Evolutionary conservation across 2,113 vertebrate genomes (phyloP).

Genomic region (Heterotilapia buettikoferi): DNA sequence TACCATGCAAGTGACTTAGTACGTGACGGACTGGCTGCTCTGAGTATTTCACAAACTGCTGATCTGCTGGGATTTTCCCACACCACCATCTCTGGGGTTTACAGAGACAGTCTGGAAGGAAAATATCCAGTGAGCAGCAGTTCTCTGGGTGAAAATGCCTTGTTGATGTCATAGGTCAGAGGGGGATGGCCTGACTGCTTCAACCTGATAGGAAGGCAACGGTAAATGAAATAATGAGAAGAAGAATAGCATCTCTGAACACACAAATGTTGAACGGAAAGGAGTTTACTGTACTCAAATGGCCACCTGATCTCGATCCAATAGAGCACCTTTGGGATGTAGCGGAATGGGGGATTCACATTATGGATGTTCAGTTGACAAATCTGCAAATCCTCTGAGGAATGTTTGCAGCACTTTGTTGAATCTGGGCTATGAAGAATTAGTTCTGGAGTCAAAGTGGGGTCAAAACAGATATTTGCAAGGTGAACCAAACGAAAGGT

Average conservation of each 20-base stretch:
- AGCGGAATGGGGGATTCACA: neutral
- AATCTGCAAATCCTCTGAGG: neutral
- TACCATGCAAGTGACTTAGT: neutral
- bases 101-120: neutral
- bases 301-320: neutral
- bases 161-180: neutral
- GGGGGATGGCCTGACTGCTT: neutral
- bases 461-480: neutral
- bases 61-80: neutral
- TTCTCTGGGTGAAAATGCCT: neutral
- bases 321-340: neutral
- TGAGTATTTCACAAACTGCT: neutral
- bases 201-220: neutral
- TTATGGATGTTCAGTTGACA: neutral
- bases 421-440: neutral
- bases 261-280: neutral
- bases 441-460: neutral
- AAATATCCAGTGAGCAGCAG: neutral
- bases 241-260: neutral
- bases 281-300: neutral
- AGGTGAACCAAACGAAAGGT: neutral
- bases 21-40: neutral
- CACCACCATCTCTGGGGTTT: neutral
- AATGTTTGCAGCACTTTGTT: neutral
- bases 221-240: neutral